Evolutionary conservation across 2,888 invertebrate genomes (phyloP), one percentile per base, ranked within the genome.

Genomic region (Epistrophella euchroma): DNA sequence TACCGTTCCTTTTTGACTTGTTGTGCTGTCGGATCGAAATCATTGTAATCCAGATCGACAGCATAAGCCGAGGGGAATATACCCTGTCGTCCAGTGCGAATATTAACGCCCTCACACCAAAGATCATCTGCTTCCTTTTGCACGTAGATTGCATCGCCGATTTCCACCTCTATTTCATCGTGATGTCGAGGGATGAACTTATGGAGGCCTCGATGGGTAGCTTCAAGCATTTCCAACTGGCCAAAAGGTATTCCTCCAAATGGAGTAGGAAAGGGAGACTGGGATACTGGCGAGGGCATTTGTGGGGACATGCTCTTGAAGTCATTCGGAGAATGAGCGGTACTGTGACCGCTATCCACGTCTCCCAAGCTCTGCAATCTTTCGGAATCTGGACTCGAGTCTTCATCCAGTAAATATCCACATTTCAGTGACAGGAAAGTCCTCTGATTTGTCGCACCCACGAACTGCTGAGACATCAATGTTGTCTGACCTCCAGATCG

Each of bases 41-140:
- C 99, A 90, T 97, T 97, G 92, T 98, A 98, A 90, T 98, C 98
- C 93, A 98, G 96, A 91, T 99, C 99, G 28, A 98, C 98, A 35
- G 98, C 98, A 91, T 99, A 98, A 15, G 98, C 98, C 81, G 98
- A 97, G 3, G 99, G 99, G 91, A 99, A 99, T 88, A 99, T 98
- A 35, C 99, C 99, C 92, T 96, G 96, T 88, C 97, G 95, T 15
- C 98, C 98, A 2, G 98, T 98, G 89, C 98, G 94, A 88, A 99
- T 93, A 93, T 99, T 99, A 0, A 99, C 97, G 60, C 98, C 99
- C 95, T 98, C 98, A 92, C 98, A 98, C 99, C 99, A 99, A 87
- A 98, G 94, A 92, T 99, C 99, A 89, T 99, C 99, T 25, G 97
- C 97, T 92, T 99, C 98, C 91, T 97, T 97, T 91, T 98, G 97